phyloP scores from a whole-genome alignment of 1,140 invertebrate genomes.

The Lordiphosa clarofinis region DNA sequence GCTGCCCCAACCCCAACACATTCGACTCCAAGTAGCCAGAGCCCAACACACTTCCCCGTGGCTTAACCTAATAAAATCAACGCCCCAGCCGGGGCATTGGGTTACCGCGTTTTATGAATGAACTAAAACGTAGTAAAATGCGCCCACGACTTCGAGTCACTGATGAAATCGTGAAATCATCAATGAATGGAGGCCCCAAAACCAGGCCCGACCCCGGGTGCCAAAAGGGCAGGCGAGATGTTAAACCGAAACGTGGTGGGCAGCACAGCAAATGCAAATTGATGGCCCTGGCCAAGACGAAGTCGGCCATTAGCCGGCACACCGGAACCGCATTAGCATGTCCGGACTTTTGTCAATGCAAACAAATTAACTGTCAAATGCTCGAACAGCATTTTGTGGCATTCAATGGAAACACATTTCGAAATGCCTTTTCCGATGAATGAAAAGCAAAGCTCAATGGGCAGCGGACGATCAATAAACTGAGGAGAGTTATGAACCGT shows the following conservation, averaged over 20 bases:
- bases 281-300: conserved; percentile 60
- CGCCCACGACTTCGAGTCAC: conserved; percentile 50
- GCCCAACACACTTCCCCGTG: conserved; percentile 3
- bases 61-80: conserved; percentile 73
- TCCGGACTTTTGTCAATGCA: conserved; percentile 56
- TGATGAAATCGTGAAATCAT: conserved; percentile 55
- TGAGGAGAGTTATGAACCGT: conserved; percentile 4
- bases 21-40: conserved; percentile 1
- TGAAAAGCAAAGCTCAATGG: conserved; percentile 28
- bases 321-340: conserved; percentile 75
- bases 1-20: conserved; percentile 9
- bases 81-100: conserved; percentile 30
- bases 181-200: conserved; percentile 44
- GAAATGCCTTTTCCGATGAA: conserved; percentile 31
- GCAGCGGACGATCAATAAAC: conserved; percentile 1
- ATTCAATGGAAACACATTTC: conserved; percentile 60
- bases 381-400: conserved; percentile 40
- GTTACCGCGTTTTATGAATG: conserved; percentile 65
- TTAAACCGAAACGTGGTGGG: conserved; percentile 32
- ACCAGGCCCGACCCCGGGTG: conserved; percentile 45
- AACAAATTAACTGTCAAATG: conserved; percentile 76
- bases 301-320: conserved; percentile 7
- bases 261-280: conserved; percentile 71
- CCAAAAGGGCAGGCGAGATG: conserved; percentile 64
- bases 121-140: conserved; percentile 42